Evolutionary conservation across 2,888 invertebrate genomes (phyloP).

Genomic region (Pteria penguin): DNA sequence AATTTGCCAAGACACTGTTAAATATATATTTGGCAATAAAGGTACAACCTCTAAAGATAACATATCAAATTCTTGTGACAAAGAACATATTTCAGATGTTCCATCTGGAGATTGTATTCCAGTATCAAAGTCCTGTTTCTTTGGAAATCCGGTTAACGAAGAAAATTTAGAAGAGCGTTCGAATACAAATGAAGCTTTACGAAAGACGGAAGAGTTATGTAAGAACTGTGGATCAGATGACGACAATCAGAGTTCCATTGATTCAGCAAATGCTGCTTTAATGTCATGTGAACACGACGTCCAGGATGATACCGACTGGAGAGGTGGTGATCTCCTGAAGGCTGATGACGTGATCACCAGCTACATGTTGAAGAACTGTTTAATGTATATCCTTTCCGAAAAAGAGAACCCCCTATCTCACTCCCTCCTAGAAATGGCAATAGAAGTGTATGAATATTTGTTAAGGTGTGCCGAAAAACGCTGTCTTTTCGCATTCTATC

Average conservation of each 20-base stretch:
- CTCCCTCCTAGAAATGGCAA: conserved; percentile 15
- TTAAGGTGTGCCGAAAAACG: conserved; percentile 2
- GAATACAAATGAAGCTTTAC: background rate
- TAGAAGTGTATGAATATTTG: conserved; percentile 25
- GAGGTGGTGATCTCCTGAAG: conserved; percentile 31
- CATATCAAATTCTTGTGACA: background rate
- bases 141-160: too few relatives aligned
- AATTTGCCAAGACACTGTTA: background rate
- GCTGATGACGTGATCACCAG: conserved; percentile 42
- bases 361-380: conserved; percentile 42
- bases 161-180: background rate
- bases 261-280: background rate
- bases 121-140: too few relatives aligned
- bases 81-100: too few relatives aligned
- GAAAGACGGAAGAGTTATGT: background rate
- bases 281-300: background rate
- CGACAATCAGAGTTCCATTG: background rate
- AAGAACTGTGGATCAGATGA: background rate
- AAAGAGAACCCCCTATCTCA: background rate
- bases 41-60: background rate
- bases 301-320: conserved; percentile 3
- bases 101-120: too few relatives aligned
- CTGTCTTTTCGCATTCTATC: conserved; percentile 19
- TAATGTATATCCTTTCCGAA: conserved; percentile 16
- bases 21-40: background rate